phyloP scores from a whole-genome alignment of 2,888 invertebrate genomes.

The Microplitis deprimator region DNA sequence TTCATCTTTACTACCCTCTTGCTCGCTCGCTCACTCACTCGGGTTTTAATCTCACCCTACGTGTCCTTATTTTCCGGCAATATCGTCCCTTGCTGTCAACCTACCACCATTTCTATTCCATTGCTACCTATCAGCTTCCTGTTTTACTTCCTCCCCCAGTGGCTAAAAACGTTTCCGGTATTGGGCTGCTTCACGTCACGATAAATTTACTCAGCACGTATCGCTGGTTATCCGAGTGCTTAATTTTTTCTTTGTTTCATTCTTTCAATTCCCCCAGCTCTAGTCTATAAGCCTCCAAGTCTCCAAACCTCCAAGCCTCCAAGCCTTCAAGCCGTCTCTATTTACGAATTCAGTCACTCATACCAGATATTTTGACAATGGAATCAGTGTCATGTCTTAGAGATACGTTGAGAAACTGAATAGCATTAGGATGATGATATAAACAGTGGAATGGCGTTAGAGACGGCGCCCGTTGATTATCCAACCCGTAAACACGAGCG shows the following conservation, averaged over 20 bases:
- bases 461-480: conserved; percentile 64
- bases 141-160: conserved; percentile 1
- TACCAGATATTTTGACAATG: conserved; percentile 1
- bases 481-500: conserved; percentile 62
- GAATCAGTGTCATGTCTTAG: conserved; percentile 15
- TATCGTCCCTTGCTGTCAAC: conserved; percentile 36
- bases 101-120: conserved; percentile 5
- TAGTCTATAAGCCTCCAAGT: too few species aligned
- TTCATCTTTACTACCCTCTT: conserved; percentile 36
- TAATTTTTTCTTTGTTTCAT: neutral
- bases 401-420: conserved; percentile 43
- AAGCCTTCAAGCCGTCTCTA: neutral
- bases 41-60: neutral
- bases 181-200: neutral
- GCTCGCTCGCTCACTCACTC: conserved; percentile 14
- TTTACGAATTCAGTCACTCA: too few species aligned
- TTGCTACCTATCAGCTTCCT: conserved; percentile 27
- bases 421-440: conserved; percentile 52
- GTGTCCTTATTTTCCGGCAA: conserved; percentile 32
- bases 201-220: neutral
- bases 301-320: neutral
- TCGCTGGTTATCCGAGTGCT: neutral
- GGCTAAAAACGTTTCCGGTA: conserved; percentile 23
- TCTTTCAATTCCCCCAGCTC: conserved; percentile 4
- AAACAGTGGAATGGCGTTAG: conserved; percentile 44